Percentiles rank a stretch among this genome's conserved stretches.
Conservation (phyloP, 1,140 invertebrate genomes). For the Euwallacea similis region DNA sequence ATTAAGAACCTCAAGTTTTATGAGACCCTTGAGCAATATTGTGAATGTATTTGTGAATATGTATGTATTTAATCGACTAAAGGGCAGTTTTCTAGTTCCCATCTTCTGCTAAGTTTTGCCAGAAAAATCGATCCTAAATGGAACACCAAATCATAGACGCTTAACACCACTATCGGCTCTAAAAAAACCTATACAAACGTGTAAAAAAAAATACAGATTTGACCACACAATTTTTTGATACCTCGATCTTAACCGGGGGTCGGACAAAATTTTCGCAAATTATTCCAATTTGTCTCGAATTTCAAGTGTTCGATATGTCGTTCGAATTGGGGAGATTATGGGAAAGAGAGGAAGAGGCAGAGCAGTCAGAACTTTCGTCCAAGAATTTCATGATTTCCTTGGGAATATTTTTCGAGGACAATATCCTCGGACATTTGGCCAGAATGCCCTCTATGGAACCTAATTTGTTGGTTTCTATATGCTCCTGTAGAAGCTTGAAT, state of each 20-base stretch:
- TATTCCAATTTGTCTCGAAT: constrained; percentile 41
- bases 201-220: constrained; percentile 34
- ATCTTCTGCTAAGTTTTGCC: no score
- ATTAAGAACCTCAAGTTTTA: no score
- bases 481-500: constrained; percentile 56
- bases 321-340: constrained; percentile 42
- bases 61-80: no score
- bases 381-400: constrained; percentile 51
- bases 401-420: constrained; percentile 61
- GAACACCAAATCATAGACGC: constrained; percentile 33
- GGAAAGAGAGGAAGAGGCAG: constrained; percentile 27
- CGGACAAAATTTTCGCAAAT: constrained; percentile 41
- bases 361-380: constrained; percentile 39
- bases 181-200: constrained; percentile 41
- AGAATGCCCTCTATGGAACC: constrained; percentile 49
- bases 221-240: constrained; percentile 39
- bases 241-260: constrained; percentile 42
- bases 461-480: constrained; percentile 47
- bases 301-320: constrained; percentile 49
- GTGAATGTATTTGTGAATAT: no score
- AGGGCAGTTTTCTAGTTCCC: no score
- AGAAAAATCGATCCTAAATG: no score
- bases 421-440: constrained; percentile 60
- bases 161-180: constrained; percentile 2
- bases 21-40: no score